These are phyloP conservation scores for Apamea anceps DNA, from an alignment of 2,888 invertebrate species.

Conservation along the genomic window DNA sequence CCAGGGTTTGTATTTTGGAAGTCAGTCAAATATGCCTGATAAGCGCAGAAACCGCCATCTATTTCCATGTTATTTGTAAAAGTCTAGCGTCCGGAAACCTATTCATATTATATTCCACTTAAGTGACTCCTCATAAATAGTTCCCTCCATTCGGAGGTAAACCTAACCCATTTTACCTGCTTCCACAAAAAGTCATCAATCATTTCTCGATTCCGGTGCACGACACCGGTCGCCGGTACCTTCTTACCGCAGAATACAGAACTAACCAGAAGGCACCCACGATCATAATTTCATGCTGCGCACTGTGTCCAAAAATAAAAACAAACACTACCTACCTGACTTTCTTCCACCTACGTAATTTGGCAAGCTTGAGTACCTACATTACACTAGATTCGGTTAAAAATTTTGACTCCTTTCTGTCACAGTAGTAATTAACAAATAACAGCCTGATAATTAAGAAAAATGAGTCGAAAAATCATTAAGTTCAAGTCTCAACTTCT, in stretches of 20 bases:
- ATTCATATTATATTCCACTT: conserved; percentile 38
- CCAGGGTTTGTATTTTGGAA: not conserved
- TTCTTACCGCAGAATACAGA: conserved; percentile 25
- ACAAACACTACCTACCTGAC: not conserved
- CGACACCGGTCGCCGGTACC: conserved; percentile 15
- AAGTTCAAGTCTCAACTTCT: not conserved
- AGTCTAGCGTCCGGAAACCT: not conserved
- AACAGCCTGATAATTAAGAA: not conserved
- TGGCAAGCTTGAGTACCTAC: too few species aligned
- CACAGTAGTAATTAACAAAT: not conserved
- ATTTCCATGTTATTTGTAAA: not conserved
- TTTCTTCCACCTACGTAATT: too few species aligned
- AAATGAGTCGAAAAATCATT: not conserved
- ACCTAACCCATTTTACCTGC: conserved; percentile 48
- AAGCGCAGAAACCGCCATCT: not conserved
- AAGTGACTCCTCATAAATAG: conserved; percentile 27
- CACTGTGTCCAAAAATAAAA: not conserved
- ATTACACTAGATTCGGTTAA: not conserved
- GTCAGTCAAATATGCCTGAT: not conserved
- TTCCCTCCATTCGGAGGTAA: conserved; percentile 32
- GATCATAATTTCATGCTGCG: not conserved
- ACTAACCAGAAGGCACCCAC: not conserved
- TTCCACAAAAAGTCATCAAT: conserved; percentile 62
- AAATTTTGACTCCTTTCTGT: not conserved
- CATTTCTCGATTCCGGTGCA: conserved; percentile 55